Percentiles rank a stretch among this genome's conserved stretches.
phyloP scores from a whole-genome alignment of 2,797 vertebrate species.

The Spinus olivaceus region DNA sequence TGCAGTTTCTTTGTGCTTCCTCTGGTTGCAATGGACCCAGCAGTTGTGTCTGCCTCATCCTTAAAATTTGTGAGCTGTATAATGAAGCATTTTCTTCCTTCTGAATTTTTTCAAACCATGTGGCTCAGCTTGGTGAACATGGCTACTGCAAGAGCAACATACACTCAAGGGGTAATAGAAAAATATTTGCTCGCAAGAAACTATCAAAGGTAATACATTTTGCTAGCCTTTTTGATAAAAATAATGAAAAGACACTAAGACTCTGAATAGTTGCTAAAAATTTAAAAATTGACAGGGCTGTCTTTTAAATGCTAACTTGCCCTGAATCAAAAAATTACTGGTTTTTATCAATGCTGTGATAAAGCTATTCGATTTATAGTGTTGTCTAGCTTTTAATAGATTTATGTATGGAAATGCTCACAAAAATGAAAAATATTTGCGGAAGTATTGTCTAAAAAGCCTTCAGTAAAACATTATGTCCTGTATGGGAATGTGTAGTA shows the following conservation, averaged over 20 bases:
- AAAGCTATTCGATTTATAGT: background rate
- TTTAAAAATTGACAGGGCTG: background rate
- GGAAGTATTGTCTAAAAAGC: background rate
- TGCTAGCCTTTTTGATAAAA: background rate
- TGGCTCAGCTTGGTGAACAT: background rate
- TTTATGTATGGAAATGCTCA: background rate
- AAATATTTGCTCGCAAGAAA: background rate
- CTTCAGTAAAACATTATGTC: background rate
- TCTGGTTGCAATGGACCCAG: background rate
- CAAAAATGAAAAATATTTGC: background rate
- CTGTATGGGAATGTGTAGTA: background rate
- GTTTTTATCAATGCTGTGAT: background rate
- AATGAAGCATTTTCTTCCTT: background rate
- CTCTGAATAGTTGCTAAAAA: background rate
- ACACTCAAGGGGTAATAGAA: background rate
- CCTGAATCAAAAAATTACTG: background rate
- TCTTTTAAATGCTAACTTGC: background rate
- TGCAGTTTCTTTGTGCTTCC: background rate
- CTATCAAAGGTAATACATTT: background rate
- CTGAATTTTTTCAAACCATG: fast-evolving
- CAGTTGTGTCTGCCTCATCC: background rate
- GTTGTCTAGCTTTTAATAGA: background rate
- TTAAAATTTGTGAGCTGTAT: background rate
- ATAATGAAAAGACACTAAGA: background rate
- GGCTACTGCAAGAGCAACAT: background rate